Base-by-base conservation (phyloP, 2,113 vertebrate species). In the Camelus dromedarius region DNA sequence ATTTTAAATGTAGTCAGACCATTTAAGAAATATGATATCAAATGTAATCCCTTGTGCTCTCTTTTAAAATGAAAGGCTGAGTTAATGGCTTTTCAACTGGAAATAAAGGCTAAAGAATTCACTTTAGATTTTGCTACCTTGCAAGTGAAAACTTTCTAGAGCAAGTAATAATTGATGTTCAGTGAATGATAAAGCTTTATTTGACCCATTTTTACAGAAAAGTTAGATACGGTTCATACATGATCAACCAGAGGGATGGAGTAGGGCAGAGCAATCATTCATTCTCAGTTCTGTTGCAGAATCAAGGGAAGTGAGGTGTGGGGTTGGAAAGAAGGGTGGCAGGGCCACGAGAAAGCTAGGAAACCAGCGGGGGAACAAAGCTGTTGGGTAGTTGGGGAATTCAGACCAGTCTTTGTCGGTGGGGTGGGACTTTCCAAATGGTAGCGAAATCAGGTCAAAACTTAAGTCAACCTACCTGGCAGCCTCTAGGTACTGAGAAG, bases 61-160 rank as follows among this genome's bases (percentile, higher is more conserved):
- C 35, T 35, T 50, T 56, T 94, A 58, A 86, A 83, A 79, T 48
- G n/a, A 81, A 90, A 38, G 48, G 8, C 26, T 77, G 14, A 4
- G 7, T 79, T 90, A 88, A 83, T 62, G 66, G 15, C 22, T 91
- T 87, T 73, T 80, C 11, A 66, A 13, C 38, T 81, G 76, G 42
- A 87, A 67, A 73, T 35, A 58, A 75, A 79, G 19, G 6, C 35
- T n/a, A 54, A 14, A 58, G 38, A 72, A 54, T 94, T 95, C 60
- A 62, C 42, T 95, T 95, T 42, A 64, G 32, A 69, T 96, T 89
- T 92, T 46, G 84, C 42, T 18, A 69, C 30, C 12, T 95, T 91
- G 72, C 10, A 81, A 84, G 92, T 73, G 76, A 20, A 83, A 28
- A 24, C 50, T 79, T 69, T 13, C 35, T n/a, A 79, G 89, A 64